These are phyloP conservation scores for Axis porcinus DNA, from an alignment of 2,113 vertebrate species.

Conservation along the genomic window DNA sequence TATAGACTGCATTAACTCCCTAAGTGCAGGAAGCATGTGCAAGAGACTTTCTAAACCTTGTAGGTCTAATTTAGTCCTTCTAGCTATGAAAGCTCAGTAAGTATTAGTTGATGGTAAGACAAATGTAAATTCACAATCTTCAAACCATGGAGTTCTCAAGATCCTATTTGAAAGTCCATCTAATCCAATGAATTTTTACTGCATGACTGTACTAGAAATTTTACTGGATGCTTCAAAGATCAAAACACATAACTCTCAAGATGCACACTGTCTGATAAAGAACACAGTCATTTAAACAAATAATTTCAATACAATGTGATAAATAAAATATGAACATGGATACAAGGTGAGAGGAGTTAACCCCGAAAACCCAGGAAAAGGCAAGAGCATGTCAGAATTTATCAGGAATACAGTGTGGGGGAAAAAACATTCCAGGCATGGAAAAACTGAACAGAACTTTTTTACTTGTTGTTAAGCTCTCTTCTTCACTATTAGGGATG, in stretches of 20 bases:
- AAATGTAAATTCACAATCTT: neutral
- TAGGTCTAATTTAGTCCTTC: neutral
- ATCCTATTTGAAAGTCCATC: neutral
- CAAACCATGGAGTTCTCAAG: neutral
- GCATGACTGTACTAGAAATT: neutral
- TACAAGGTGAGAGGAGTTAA: neutral
- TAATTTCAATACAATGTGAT: neutral
- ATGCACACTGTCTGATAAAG: neutral
- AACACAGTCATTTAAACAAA: neutral
- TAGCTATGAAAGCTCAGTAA: neutral
- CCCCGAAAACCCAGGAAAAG: neutral
- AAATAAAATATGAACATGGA: neutral
- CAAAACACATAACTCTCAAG: neutral
- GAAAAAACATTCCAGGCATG: neutral
- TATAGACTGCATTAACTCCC: neutral
- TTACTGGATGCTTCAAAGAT: neutral
- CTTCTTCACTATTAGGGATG: neutral
- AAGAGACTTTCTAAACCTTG: neutral
- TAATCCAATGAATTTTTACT: neutral
- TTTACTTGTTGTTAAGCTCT: neutral
- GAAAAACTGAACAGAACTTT: neutral
- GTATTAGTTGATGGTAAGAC: neutral
- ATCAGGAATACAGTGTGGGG: neutral
- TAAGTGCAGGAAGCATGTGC: neutral
- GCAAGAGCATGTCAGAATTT: neutral